Evolutionary conservation across 2,113 vertebrate genomes (phyloP).

Genomic region (Cololabis saira): DNA sequence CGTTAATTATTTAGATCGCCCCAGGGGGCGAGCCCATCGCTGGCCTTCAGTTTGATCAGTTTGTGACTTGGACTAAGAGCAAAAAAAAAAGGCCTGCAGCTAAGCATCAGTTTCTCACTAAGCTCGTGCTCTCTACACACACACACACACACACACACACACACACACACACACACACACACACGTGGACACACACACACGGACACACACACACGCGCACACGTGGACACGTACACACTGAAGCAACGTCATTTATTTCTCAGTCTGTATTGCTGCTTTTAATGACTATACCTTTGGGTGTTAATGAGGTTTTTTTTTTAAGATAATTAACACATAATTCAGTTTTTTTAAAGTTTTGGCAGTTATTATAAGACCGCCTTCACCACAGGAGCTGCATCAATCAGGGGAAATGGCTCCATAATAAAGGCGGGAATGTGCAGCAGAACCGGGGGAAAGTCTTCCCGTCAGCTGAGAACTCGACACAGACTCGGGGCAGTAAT

Average conservation of each 20-base stretch:
- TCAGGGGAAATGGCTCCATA: no score
- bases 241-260: background rate
- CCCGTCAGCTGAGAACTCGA: no score
- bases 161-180: no score
- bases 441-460: no score
- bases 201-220: no score
- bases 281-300: background rate
- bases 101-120: conserved; percentile 27
- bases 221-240: no score
- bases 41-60: conserved; percentile 63
- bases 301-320: background rate
- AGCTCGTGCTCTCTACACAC: conserved; percentile 6
- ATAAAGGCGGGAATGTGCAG: no score
- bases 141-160: no score
- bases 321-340: background rate
- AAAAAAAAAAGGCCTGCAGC: conserved; percentile 31
- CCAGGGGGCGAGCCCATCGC: conserved; percentile 46
- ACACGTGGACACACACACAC: no score
- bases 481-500: no score
- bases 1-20: conserved; percentile 80
- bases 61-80: conserved; percentile 43
- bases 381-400: background rate
- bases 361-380: background rate
- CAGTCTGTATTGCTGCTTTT: background rate
- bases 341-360: conserved; percentile 3